Evolutionary conservation across 2,113 vertebrate genomes (phyloP).

Genomic region (Channa maculata): DNA sequence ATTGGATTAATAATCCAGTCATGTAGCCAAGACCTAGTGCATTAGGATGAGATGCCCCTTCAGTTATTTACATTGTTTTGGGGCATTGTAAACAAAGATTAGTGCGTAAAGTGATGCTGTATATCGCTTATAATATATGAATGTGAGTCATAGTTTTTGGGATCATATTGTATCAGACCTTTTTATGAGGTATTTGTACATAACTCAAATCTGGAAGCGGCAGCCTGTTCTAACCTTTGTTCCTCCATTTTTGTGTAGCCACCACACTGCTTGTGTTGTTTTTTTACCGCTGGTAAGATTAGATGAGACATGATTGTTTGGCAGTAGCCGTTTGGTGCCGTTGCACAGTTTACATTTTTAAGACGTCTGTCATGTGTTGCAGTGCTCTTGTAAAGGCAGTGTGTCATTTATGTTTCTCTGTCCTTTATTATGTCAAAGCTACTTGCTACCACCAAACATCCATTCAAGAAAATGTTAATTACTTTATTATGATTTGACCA

Average conservation of each 20-base stretch:
- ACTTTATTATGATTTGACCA: not conserved
- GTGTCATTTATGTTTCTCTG: not conserved
- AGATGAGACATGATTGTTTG: slow-evolving; percentile 1
- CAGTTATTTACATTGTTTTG: not conserved
- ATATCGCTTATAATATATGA: slow-evolving; percentile 16
- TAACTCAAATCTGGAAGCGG: slow-evolving; percentile 6
- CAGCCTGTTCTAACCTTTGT: slow-evolving; percentile 8
- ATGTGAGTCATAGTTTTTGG: slow-evolving; percentile 9
- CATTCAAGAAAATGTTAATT: not conserved
- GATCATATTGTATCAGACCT: not conserved
- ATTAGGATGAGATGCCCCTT: slow-evolving; percentile 8
- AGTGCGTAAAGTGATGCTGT: slow-evolving; percentile 5
- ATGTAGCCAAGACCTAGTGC: slow-evolving; percentile 14
- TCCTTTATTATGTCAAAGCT: not conserved
- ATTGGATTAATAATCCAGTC: slow-evolving; percentile 11
- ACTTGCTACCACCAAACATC: not conserved
- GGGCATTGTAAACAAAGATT: not conserved
- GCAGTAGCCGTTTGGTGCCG: not conserved
- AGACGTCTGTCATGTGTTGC: not conserved
- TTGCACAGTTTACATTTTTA: not conserved
- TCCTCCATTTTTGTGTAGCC: not conserved
- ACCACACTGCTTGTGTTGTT: slow-evolving; percentile 7
- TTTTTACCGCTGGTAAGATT: not conserved
- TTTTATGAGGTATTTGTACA: no score
- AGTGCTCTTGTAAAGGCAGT: not conserved